Base-by-base conservation (phyloP, 2,113 vertebrate species). In the Leucoraja erinaceus region DNA sequence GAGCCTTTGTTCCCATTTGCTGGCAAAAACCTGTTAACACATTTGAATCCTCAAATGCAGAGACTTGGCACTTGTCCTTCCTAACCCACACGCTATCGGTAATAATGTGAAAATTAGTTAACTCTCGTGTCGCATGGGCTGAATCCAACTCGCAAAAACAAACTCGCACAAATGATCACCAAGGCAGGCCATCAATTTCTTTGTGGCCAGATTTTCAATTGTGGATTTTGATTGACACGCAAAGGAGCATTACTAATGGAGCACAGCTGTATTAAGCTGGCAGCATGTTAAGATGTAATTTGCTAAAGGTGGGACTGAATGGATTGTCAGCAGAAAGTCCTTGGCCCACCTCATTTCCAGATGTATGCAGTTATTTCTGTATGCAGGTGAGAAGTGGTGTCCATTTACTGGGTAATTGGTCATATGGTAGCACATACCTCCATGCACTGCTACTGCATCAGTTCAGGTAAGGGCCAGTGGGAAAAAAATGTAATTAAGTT, bases 341-440 rank as follows among this genome's bases (percentile, higher is more conserved):
- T 91, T 91, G 90, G 90, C 66, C 90, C 66, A 91, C 66, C 90
- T 72, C 90, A 70, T 54, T 91, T 91, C 90, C 90, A 91, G 90
- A 91, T 91, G 90, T 91, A 91, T 72, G 25, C 20, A 20, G 72
- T 91, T 91, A 91, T 91, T 10, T 54, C 8, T 68, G 70, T 72
- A 91, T 74, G 90, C 90, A 91, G 66, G 72, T 91, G 90, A 72
- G 90, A 70, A 72, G 16, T 91, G 38, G 28, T 25, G 22, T 72
- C 90, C 90, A 47, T 91, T 91, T 91, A 54, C 90, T 91, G 90
- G 6, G 72, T 91, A 91, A 91, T 91, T 74, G 33, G 68, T 91
- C 90, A 72, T 91, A 18, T 91, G 68, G 68, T 18, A 68, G 5
- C 16, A 38, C 90, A 38, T 66, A 91, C 68, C 90, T 91, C 90